Percentiles rank a stretch among this genome's conserved stretches.
These are phyloP conservation scores for Rhagoletis pomonella DNA, from an alignment of 1,140 invertebrate genomes.

Conservation along the genomic window DNA sequence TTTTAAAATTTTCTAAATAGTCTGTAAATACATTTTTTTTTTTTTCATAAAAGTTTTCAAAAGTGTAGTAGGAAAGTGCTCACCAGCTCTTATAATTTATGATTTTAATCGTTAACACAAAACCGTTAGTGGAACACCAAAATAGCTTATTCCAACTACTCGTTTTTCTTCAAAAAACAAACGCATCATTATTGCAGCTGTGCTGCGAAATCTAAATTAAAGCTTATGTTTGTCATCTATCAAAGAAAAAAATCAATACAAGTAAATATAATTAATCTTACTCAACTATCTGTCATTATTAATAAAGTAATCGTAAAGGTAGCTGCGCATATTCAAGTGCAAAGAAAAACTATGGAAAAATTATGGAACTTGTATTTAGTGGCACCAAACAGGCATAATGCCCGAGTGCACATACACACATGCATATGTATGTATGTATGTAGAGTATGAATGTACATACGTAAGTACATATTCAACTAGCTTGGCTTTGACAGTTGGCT, in stretches of 20 bases:
- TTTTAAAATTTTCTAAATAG: neutral
- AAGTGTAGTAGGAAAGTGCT: neutral
- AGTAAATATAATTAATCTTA: neutral
- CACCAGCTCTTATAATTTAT: too few species aligned
- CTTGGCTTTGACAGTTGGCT: neutral
- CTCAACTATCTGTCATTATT: conserved; percentile 23
- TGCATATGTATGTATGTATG: too few species aligned
- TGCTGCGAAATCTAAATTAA: neutral
- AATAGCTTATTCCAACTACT: neutral
- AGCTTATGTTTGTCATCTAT: neutral
- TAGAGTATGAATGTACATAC: neutral
- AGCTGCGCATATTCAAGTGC: neutral
- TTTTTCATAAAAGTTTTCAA: neutral
- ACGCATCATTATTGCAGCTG: neutral
- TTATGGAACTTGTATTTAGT: too few species aligned
- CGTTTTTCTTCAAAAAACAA: neutral
- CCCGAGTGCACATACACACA: too few species aligned
- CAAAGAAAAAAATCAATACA: neutral
- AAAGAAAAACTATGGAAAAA: neutral
- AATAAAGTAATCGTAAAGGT: neutral
- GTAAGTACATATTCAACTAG: neutral
- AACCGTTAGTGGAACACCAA: neutral
- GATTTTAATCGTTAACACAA: neutral
- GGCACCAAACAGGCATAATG: too few species aligned
- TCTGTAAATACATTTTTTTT: neutral